Evolutionary conservation across 2,888 invertebrate species (phyloP).

Genomic region (Scaptomyza flava): DNA sequence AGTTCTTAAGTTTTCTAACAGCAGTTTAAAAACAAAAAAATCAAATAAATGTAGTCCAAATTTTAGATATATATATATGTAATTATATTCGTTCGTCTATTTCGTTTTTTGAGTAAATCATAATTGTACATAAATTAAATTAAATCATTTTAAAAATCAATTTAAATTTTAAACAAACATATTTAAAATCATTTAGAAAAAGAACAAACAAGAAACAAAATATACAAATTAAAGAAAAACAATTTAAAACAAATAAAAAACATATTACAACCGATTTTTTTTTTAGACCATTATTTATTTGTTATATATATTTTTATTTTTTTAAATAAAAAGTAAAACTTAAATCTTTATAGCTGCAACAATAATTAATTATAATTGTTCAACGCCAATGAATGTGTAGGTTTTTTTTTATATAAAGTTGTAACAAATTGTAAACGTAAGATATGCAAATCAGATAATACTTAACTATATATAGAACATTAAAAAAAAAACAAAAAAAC

Average conservation of each 20-base stretch:
- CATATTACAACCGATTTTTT: constrained; percentile 1
- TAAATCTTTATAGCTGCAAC: too few relatives aligned
- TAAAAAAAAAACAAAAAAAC: constrained; percentile 3
- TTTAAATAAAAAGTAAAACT: too few relatives aligned
- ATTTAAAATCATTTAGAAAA: constrained; percentile 3
- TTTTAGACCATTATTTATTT: not conserved
- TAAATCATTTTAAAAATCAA: not conserved
- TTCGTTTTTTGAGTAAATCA: constrained; percentile 26
- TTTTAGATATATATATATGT: constrained; percentile 23
- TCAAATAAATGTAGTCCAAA: constrained; percentile 50
- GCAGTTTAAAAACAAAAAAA: constrained; percentile 19
- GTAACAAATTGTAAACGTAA: constrained; percentile 22
- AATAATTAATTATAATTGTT: too few relatives aligned
- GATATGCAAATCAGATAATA: constrained; percentile 13
- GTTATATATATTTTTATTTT: not conserved
- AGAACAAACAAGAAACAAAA: constrained; percentile 24
- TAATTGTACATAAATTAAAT: constrained; percentile 24
- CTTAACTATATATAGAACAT: not conserved
- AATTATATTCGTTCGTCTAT: constrained; percentile 8
- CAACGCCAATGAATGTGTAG: constrained; percentile 2
- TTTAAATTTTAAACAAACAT: not conserved
- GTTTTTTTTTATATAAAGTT: not conserved
- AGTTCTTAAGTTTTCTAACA: constrained; percentile 34
- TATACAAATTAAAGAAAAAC: constrained; percentile 5
- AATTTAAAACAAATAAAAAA: not conserved